Conservation (phyloP, 2,888 invertebrate species). For the Cylloceria caligata region DNA sequence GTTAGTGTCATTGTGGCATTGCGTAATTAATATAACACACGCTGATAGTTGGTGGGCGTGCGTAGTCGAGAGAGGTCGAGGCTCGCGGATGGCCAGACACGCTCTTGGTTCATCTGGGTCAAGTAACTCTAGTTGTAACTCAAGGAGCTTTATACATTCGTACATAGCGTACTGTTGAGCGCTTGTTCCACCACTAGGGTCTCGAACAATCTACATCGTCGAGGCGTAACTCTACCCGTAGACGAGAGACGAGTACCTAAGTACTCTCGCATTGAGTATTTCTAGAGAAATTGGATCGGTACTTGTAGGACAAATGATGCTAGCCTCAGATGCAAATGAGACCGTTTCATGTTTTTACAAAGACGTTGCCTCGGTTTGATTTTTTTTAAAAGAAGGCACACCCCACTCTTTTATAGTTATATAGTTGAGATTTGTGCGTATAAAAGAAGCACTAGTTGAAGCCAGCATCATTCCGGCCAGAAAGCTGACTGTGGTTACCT, state of each 20-base stretch:
- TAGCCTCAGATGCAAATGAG: conserved; percentile 18
- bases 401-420: conserved; percentile 11
- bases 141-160: conserved; percentile 69
- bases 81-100: conserved; percentile 70
- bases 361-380: not conserved
- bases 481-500: conserved; percentile 1
- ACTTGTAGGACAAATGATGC: conserved; percentile 59
- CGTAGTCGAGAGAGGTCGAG: conserved; percentile 68
- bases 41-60: conserved; percentile 38
- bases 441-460: not conserved
- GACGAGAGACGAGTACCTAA: conserved; percentile 36
- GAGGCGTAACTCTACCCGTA: conserved; percentile 56
- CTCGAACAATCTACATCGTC: conserved; percentile 28
- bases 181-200: conserved; percentile 24
- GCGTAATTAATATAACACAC: conserved; percentile 68
- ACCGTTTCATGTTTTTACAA: conserved; percentile 22
- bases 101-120: conserved; percentile 73
- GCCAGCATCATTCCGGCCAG: not conserved
- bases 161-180: not conserved
- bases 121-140: conserved; percentile 75
- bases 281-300: conserved; percentile 62
- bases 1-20: conserved; percentile 73
- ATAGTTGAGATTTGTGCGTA: not conserved
- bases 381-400: not conserved
- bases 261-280: conserved; percentile 29